A percentile compares a stretch with the other conserved stretches of the same genome.
These are phyloP conservation scores for Chirona hameri DNA, from an alignment of 2,888 invertebrate species.

Conservation along the genomic window DNA sequence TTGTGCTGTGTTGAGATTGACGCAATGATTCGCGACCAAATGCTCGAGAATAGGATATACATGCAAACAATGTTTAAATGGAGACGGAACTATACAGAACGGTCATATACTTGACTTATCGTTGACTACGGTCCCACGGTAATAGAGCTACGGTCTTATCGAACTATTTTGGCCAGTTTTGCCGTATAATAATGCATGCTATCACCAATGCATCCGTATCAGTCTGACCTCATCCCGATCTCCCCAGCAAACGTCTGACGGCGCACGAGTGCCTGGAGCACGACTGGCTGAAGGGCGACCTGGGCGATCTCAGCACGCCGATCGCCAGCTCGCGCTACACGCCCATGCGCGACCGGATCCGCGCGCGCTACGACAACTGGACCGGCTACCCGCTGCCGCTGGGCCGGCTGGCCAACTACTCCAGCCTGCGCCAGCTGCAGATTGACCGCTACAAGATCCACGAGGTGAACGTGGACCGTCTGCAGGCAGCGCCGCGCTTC, in stretches of 20 bases:
- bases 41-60: no score
- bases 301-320: slow-evolving; percentile 64
- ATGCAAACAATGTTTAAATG: no score
- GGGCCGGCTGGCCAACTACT: slow-evolving; percentile 95
- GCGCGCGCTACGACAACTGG: slow-evolving; percentile 75
- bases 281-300: slow-evolving; percentile 89
- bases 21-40: no score
- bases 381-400: slow-evolving; percentile 85
- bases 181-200: no score
- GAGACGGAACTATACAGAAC: no score
- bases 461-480: slow-evolving; percentile 91
- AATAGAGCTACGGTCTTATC: no score
- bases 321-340: slow-evolving; percentile 83
- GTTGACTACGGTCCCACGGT: no score
- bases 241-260: slow-evolving; percentile 85
- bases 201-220: background rate
- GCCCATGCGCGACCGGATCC: slow-evolving; percentile 79
- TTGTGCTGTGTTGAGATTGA: no score
- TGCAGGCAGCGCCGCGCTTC: slow-evolving; percentile 97
- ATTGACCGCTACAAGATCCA: slow-evolving; percentile 95
- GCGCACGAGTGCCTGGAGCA: slow-evolving; percentile 96
- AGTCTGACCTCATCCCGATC: background rate
- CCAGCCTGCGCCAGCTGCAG: slow-evolving; percentile 88
- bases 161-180: no score
- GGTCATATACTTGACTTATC: no score